These are phyloP conservation scores for Tragelaphus imberbis DNA, from an alignment of 2,113 vertebrate species.

Conservation along the genomic window DNA sequence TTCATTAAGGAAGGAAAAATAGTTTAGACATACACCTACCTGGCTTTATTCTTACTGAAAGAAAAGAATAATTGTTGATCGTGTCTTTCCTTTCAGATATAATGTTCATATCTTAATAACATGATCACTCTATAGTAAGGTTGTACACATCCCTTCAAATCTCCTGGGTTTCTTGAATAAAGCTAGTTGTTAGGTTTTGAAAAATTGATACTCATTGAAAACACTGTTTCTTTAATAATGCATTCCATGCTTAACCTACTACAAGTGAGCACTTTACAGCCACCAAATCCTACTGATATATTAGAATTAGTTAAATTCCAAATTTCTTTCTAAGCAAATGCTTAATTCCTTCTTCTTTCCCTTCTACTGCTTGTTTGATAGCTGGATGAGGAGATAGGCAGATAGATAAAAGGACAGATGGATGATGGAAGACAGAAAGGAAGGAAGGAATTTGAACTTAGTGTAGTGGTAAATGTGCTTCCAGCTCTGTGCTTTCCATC, in stretches of 20 bases:
- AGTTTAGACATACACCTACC: constrained; percentile 72
- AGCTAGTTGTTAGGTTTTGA: constrained; percentile 28
- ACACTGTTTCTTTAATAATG: constrained; percentile 22
- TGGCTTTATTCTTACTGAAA: constrained; percentile 65
- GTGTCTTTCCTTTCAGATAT: constrained; percentile 23
- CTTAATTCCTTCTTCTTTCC: background rate
- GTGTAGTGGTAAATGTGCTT: background rate
- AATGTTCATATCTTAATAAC: constrained; percentile 29
- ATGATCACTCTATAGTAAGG: background rate
- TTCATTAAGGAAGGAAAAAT: constrained; percentile 84
- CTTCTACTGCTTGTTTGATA: background rate
- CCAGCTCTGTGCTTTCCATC: background rate
- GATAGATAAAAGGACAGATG: background rate
- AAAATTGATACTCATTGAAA: background rate
- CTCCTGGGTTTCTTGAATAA: background rate
- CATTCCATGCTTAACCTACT: background rate
- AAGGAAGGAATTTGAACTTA: background rate
- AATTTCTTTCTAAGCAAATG: background rate
- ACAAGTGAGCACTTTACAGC: background rate
- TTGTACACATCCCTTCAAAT: background rate
- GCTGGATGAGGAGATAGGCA: background rate
- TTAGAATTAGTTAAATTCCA: constrained; percentile 43
- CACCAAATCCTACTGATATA: background rate
- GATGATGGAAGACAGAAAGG: background rate
- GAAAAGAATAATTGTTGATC: constrained; percentile 42